Evolutionary conservation across 1,140 invertebrate species (phyloP).

Genomic region (Drosophila ercepeae): DNA sequence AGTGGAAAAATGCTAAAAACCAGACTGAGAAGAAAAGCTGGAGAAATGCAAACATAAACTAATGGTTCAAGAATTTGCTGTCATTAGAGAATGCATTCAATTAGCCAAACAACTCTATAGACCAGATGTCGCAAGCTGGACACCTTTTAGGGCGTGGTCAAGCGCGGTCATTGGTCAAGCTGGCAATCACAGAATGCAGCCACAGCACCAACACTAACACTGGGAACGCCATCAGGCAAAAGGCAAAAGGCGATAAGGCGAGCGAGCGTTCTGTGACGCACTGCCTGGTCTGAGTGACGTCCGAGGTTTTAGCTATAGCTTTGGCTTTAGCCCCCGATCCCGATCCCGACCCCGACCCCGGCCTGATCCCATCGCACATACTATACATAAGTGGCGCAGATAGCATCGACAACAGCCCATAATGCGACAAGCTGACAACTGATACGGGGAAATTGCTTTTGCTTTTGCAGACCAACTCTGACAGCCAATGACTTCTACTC

Average conservation of each 20-base stretch:
- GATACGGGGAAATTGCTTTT: conserved; percentile 39
- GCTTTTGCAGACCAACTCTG: conserved; percentile 34
- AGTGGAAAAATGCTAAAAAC: conserved; percentile 6
- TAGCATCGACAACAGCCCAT: conserved; percentile 17
- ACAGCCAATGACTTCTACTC: conserved; percentile 28
- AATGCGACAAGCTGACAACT: conserved; percentile 29
- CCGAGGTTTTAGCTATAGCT: conserved; percentile 1
- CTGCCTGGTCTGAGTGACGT: conserved; percentile 36
- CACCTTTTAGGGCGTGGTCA: conserved; percentile 22
- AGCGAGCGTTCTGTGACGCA: conserved; percentile 32
- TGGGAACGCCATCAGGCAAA: neutral
- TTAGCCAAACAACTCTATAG: conserved; percentile 29
- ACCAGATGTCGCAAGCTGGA: neutral
- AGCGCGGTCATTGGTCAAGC: conserved; percentile 8
- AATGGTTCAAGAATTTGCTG: conserved; percentile 6
- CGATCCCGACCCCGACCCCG: conserved; percentile 1
- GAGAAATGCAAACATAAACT: conserved; percentile 46
- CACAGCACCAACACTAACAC: conserved; percentile 3
- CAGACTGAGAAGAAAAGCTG: conserved; percentile 7
- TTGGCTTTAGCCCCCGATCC: neutral
- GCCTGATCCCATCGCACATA: conserved; percentile 2
- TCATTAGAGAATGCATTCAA: conserved; percentile 45
- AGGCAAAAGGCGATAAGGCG: conserved; percentile 21
- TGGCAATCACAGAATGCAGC: conserved; percentile 9
- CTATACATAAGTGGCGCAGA: conserved; percentile 5